Evolutionary conservation across 2,888 invertebrate genomes (phyloP), one percentile per base, ranked within the genome.

Genomic region (Endomychus coccineus): DNA sequence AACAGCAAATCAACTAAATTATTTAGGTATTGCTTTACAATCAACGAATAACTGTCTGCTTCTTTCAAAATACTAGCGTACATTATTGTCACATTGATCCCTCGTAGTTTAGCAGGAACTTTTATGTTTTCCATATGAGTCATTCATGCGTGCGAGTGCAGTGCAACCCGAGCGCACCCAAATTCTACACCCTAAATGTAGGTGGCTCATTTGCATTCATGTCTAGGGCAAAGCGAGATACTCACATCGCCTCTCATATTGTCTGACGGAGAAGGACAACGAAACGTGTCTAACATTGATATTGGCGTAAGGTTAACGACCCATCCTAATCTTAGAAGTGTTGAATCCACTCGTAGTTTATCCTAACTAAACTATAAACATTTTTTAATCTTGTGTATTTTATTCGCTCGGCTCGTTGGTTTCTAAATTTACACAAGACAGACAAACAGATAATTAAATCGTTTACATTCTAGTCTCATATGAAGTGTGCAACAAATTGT

Each of bases 281-380:
- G 12, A 36, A 40, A 48, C 46, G 44, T 45, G 40, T 44, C 45
- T 43, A 39, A 43, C 45, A 45, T 44, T 38, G 30, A 44, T 40
- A 52, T 51, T 51, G 48, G 51, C 43, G 42, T 44, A 50, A 52
- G 55, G 55, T 52, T 51, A 55, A 55, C 55, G 55, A 55, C 55
- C 55, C 55, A 51, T 52, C 55, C 55, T 55, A 55, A 55, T 55
- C 52, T 54, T 47, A 52, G 52, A 55, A 43, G 50, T 54, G 55
- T 55, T 55, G 52, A 46, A 52, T 54, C 48, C 38, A 23, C 28
- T 34, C 16, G 13, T 28, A 28, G 28, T 37, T 19, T 36, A 23
- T 29, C 27, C 25, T 27, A 24, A 13, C 16, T 16, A 11, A 35
- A 27, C 31, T 31, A 36, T 24, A 36, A 36, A 36, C 31, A 32